These are phyloP conservation scores for Acromyrmex echinatior DNA, from an alignment of 1,140 invertebrate species.

Conservation along the genomic window DNA sequence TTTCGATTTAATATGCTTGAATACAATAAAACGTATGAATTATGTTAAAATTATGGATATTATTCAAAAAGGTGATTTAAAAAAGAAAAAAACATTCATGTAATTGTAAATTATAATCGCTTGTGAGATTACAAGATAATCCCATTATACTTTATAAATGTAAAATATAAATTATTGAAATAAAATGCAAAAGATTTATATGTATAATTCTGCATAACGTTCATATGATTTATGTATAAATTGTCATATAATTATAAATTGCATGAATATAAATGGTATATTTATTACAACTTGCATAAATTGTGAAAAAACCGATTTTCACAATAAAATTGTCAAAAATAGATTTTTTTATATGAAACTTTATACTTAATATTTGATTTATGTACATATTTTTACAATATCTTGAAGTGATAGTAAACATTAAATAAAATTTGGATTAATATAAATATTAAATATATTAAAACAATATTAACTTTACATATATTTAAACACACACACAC, in stretches of 20 bases:
- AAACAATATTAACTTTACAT: neutral
- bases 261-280: slow-evolving; percentile 19
- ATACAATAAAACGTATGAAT: neutral
- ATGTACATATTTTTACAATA: neutral
- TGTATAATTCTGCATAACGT: neutral
- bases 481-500: neutral
- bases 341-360: neutral
- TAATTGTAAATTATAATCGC: slow-evolving; percentile 4
- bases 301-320: neutral
- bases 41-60: neutral
- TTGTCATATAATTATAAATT: slow-evolving; percentile 32
- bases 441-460: neutral
- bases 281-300: slow-evolving; percentile 9
- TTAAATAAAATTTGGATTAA: neutral
- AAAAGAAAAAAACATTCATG: slow-evolving; percentile 4
- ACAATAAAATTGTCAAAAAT: neutral
- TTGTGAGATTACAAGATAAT: neutral
- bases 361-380: neutral
- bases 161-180: slow-evolving; percentile 1
- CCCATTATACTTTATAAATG: neutral
- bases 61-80: neutral
- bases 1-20: neutral
- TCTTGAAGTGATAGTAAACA: neutral
- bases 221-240: slow-evolving; percentile 11
- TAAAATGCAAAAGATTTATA: neutral